Base-by-base conservation (phyloP, 1,140 invertebrate genomes). In the Elymnias hypermnestra region DNA sequence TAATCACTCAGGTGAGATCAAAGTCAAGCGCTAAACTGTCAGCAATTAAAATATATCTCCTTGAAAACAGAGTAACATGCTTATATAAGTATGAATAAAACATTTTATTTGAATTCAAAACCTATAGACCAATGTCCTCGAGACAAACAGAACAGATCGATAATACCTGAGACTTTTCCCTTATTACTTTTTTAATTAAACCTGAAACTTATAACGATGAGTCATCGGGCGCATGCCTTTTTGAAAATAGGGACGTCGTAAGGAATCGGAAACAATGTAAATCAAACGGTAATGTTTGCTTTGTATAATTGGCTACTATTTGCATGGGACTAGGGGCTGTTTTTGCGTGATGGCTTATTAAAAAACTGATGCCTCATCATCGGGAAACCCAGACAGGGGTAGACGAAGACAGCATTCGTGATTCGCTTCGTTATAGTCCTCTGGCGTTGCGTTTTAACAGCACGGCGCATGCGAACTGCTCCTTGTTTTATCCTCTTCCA, bases 311-410 rank as follows among this genome's bases (percentile, higher is more conserved):
- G 45, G 42, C 36, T 45, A 36, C 3, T 52, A 52, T 52, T 41
- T 2, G 12, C 6, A 13, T 15, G 0, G 10, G 2, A n/a, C 15
- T 52, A 44, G 22, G 33, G 29, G 17, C 29, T 47, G 51, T 37
- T 36, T 31, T 50, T 10, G 39, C 47, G 7, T 56, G 49, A 31
- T 31, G 40, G 44, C 51, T 62, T 64, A 57, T 62, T 54, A 57
- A 69, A 66, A 79, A 77, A 67, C 61, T 72, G 74, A 79, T 78
- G 76, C 63, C 70, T 78, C 74, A 75, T 76, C 72, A 81, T 72
- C 57, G 79, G 79, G 67, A 83, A 81, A 77, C 66, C 74, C 79
- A 72, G 76, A 81, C 73, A 70, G 72, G 68, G 72, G 53, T 54
- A 73, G 71, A 77, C 70, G 69, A 69, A 72, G 74, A 79, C 69